A percentile compares a stretch with the other conserved stretches of the same genome.
Evolutionary conservation across 2,888 invertebrate species (phyloP).

Genomic region (Troglohyphantes excavatus): DNA sequence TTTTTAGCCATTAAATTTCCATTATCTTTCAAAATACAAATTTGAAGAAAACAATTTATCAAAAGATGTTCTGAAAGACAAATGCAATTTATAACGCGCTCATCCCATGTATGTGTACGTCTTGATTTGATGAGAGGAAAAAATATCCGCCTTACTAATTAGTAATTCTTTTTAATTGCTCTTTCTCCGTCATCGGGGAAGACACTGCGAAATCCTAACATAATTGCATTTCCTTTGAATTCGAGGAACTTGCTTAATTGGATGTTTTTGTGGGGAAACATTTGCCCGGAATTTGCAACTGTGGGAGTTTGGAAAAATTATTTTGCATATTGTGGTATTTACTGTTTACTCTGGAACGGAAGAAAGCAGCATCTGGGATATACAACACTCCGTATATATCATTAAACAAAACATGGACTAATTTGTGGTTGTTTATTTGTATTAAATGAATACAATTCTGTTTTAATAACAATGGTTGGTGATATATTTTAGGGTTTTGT

Average conservation of each 20-base stretch:
- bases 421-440: too few species aligned
- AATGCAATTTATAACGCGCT: conserved; percentile 51
- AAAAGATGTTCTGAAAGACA: conserved; percentile 38
- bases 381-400: background rate
- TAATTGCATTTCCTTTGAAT: conserved; percentile 72
- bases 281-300: conserved; percentile 63
- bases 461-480: too few species aligned
- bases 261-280: conserved; percentile 71
- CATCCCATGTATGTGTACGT: conserved; percentile 19
- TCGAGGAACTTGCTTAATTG: conserved; percentile 50
- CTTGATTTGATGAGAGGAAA: conserved; percentile 50
- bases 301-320: conserved; percentile 38
- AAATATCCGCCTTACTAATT: conserved; percentile 65
- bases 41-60: conserved; percentile 43
- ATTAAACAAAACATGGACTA: background rate
- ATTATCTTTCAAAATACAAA: conserved; percentile 46
- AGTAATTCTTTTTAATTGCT: conserved; percentile 75
- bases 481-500: too few species aligned
- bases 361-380: background rate
- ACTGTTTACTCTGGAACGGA: background rate
- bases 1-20: conserved; percentile 21
- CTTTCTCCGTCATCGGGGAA: conserved; percentile 59
- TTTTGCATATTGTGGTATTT: background rate
- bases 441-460: too few species aligned
- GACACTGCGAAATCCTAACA: conserved; percentile 49